A percentile compares a stretch with the other conserved stretches of the same genome.
phyloP scores from a whole-genome alignment of 92 coral and sea anemone genomes.

The Plumapathes pennacea region DNA sequence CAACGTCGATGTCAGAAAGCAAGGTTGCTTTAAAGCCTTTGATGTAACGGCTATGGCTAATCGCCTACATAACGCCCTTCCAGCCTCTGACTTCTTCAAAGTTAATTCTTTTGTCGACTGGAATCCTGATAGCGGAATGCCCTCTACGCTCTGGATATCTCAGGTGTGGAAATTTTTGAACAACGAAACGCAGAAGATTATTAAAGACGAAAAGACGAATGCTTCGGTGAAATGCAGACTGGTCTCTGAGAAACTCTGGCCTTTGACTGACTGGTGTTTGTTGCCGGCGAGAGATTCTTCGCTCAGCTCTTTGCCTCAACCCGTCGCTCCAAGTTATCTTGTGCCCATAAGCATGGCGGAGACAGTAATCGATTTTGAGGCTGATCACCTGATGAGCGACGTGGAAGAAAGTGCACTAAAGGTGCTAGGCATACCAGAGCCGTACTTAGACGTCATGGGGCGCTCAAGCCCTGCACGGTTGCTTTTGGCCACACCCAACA shows the following conservation, averaged over 20 bases:
- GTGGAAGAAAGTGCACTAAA: constrained; percentile 5
- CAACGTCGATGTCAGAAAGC: neutral
- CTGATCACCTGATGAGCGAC: neutral
- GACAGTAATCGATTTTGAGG: constrained; percentile 12
- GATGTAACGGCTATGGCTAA: constrained; percentile 16
- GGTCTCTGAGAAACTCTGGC: constrained; percentile 11
- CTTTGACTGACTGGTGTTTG: constrained; percentile 59
- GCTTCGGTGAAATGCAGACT: constrained; percentile 9
- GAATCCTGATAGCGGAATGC: neutral
- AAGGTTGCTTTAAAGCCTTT: constrained; percentile 11
- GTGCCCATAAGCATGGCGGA: constrained; percentile 44
- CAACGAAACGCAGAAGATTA: neutral
- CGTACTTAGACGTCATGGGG: constrained; percentile 14
- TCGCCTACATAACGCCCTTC: constrained; percentile 9
- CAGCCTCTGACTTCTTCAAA: neutral
- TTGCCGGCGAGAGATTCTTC: constrained; percentile 37
- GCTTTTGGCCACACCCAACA: constrained; percentile 44
- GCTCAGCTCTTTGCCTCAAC: too few species aligned
- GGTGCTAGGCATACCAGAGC: constrained; percentile 51
- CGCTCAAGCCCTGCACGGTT: neutral
- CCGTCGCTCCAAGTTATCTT: constrained; percentile 15
- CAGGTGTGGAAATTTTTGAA: constrained; percentile 4
- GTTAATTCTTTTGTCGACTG: constrained; percentile 3
- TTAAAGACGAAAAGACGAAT: neutral
- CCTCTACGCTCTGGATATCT: constrained; percentile 12